Evolutionary conservation across 35 echinoderm and acorn worm genomes (phyloP).

Genomic region (Nesometra sesokonis): DNA sequence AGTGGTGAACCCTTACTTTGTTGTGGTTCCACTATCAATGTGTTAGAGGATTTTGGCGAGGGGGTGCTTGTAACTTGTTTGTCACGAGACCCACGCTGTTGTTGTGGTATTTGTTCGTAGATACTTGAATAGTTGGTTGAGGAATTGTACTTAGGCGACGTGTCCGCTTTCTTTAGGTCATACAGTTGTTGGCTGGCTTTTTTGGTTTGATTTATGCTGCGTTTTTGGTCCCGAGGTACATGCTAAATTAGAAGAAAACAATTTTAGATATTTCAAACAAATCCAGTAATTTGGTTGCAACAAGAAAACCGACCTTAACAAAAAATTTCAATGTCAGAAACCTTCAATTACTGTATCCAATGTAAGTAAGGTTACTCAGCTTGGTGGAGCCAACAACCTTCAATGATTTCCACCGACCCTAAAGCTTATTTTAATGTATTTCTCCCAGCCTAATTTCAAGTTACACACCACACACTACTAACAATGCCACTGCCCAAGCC

Average conservation of each 20-base stretch:
- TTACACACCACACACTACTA: too few relatives aligned
- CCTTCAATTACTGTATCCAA: too few relatives aligned
- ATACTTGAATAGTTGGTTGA: neutral
- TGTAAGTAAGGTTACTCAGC: too few relatives aligned
- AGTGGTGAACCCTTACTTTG: neutral
- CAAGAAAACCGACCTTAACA: too few relatives aligned
- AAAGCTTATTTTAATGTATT: too few relatives aligned
- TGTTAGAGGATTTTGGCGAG: neutral
- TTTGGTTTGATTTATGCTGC: constrained; percentile 59
- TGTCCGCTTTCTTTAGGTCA: constrained; percentile 38
- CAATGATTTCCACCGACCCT: too few relatives aligned
- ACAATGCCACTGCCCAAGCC: too few relatives aligned
- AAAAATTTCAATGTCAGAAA: too few relatives aligned
- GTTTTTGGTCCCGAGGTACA: constrained; percentile 73
- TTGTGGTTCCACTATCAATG: neutral
- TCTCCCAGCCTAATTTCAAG: too few relatives aligned
- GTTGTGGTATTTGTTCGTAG: neutral
- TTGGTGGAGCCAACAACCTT: too few relatives aligned
- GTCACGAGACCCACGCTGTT: neutral
- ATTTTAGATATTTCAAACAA: too few relatives aligned
- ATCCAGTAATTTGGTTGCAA: too few relatives aligned
- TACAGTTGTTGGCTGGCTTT: constrained; percentile 77
- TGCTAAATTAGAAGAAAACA: constrained; percentile 51
- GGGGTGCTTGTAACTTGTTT: neutral
- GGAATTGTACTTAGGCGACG: neutral